Percentiles rank a stretch among this genome's conserved stretches.
phyloP scores from a whole-genome alignment of 2,113 vertebrate species.

The Dicaeum eximium region DNA sequence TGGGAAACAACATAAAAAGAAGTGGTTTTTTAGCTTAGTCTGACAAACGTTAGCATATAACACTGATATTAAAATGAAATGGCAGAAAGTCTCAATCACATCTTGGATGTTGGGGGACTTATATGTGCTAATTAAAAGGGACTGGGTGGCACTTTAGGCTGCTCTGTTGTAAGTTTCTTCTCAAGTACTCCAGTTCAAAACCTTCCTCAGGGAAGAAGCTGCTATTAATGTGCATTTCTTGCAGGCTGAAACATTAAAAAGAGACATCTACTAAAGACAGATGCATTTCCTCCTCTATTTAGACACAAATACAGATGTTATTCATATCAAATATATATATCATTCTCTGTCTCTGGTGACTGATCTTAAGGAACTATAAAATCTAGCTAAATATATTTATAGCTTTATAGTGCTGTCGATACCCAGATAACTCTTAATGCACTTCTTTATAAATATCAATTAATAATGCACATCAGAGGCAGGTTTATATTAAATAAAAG shows the following conservation, averaged over 20 bases:
- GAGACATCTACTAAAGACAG: conserved; percentile 32
- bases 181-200: conserved; percentile 55
- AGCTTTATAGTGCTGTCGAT: neutral
- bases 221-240: conserved; percentile 67
- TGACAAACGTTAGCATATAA: conserved; percentile 78
- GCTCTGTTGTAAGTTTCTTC: conserved; percentile 39
- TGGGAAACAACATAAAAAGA: conserved; percentile 82
- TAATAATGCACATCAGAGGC: neutral
- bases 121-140: conserved; percentile 73
- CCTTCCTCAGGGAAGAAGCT: conserved; percentile 49
- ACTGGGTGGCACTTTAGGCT: conserved; percentile 63
- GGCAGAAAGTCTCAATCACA: conserved; percentile 69
- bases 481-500: neutral
- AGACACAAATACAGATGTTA: conserved; percentile 20
- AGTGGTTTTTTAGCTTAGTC: conserved; percentile 79
- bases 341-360: neutral
- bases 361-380: conserved; percentile 1
- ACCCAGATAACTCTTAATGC: neutral
- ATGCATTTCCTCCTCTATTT: conserved; percentile 42
- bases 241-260: conserved; percentile 49
- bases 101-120: conserved; percentile 63
- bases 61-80: conserved; percentile 76
- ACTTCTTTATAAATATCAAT: conserved; percentile 12
- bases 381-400: neutral
- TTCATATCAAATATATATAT: conserved; percentile 28